A percentile compares a stretch with the other conserved stretches of the same genome.
Evolutionary conservation across 1,140 invertebrate species (phyloP).

Genomic region (Lepidurus apus): DNA sequence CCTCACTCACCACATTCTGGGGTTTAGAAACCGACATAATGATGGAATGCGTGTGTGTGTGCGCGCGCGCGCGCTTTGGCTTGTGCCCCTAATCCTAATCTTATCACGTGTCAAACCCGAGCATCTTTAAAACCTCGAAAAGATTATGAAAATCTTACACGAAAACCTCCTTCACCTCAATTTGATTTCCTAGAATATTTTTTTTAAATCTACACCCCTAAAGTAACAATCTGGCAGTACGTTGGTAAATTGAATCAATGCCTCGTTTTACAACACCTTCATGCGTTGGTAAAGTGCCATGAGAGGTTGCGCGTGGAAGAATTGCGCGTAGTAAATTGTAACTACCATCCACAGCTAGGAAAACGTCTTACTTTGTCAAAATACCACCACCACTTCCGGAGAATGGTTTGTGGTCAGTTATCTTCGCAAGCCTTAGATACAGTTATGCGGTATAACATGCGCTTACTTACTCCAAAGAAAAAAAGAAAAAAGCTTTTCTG

Average conservation of each 20-base stretch:
- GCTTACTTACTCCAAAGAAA: background rate
- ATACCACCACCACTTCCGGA: slow-evolving; percentile 6
- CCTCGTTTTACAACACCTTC: too few relatives aligned
- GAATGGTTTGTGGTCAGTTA: background rate
- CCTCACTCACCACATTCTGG: background rate
- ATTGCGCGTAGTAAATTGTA: background rate
- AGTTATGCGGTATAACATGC: background rate
- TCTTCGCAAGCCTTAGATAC: background rate
- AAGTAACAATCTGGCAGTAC: too few relatives aligned
- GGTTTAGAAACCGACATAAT: background rate
- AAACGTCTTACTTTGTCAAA: background rate
- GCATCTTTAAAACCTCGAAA: background rate
- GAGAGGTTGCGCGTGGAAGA: background rate
- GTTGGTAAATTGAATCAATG: too few relatives aligned
- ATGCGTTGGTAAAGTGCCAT: too few relatives aligned
- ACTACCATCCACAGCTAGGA: background rate
- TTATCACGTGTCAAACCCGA: background rate
- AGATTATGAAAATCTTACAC: background rate
- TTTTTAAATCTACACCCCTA: too few relatives aligned
- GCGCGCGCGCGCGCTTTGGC: background rate
- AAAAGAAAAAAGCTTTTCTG: background rate
- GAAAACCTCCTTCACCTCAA: too few relatives aligned
- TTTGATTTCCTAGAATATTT: too few relatives aligned
- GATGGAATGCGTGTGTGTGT: background rate
- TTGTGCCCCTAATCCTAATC: slow-evolving; percentile 1